These are phyloP conservation scores for Dione vanillae DNA, from an alignment of 2,888 invertebrate genomes.

Conservation along the genomic window DNA sequence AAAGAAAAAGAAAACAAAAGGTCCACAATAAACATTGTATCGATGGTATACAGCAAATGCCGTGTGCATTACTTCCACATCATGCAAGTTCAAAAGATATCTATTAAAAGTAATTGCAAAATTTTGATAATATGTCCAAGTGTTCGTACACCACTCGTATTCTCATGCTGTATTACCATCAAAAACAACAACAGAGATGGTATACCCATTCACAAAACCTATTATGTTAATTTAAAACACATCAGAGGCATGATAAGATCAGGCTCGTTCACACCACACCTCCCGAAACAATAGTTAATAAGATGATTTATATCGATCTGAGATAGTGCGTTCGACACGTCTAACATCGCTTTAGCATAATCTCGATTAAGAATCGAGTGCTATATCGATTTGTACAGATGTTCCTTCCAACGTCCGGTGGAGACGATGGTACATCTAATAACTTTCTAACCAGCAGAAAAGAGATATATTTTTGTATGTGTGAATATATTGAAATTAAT, in stretches of 20 bases:
- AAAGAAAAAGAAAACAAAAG: no score
- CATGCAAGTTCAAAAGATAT: neutral
- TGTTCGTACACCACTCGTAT: slow-evolving; percentile 34
- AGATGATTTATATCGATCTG: slow-evolving; percentile 83
- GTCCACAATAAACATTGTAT: neutral
- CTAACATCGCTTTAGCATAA: slow-evolving; percentile 83
- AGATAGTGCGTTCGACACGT: slow-evolving; percentile 80
- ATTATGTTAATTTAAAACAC: slow-evolving; percentile 85
- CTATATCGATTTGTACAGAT: slow-evolving; percentile 77
- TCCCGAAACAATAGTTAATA: slow-evolving; percentile 85
- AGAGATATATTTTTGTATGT: neutral
- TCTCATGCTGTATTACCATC: slow-evolving; percentile 47
- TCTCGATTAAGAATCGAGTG: slow-evolving; percentile 77
- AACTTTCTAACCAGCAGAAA: slow-evolving; percentile 27
- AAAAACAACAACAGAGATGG: slow-evolving; percentile 76
- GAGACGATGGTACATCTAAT: slow-evolving; percentile 38
- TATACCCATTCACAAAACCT: slow-evolving; percentile 83
- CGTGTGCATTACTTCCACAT: neutral
- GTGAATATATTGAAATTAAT: neutral
- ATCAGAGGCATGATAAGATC: slow-evolving; percentile 78
- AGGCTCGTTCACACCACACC: slow-evolving; percentile 82
- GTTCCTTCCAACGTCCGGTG: slow-evolving; percentile 50
- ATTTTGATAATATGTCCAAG: slow-evolving; percentile 9
- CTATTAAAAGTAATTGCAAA: neutral
- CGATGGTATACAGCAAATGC: neutral